Evolutionary conservation across 2,797 vertebrate species (phyloP).

Genomic region (Paedocypris micromegethes): DNA sequence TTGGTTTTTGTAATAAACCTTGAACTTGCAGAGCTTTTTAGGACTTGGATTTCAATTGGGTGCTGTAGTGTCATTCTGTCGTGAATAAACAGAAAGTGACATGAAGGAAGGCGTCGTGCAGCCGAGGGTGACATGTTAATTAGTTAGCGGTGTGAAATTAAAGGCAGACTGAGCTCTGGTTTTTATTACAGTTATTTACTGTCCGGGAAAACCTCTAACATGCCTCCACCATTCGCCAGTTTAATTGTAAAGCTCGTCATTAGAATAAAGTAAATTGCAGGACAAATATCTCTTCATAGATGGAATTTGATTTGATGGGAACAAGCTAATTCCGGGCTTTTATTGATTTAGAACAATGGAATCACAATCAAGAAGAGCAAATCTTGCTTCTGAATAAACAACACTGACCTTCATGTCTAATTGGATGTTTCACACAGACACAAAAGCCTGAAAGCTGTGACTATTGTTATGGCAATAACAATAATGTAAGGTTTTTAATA

Average conservation of each 20-base stretch:
- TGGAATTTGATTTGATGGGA: no score
- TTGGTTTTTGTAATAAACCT: no score
- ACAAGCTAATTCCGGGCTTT: no score
- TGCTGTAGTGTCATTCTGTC: neutral
- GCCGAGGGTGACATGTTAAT: slow-evolving; percentile 65
- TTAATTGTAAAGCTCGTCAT: slow-evolving; percentile 48
- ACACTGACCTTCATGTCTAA: no score
- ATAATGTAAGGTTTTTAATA: no score
- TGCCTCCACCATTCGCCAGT: slow-evolving; percentile 60
- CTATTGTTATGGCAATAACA: no score
- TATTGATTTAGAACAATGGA: no score
- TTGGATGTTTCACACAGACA: no score
- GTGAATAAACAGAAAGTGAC: slow-evolving; percentile 27
- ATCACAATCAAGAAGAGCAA: no score
- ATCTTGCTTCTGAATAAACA: no score
- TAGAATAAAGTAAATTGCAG: slow-evolving; percentile 11
- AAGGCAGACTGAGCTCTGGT: slow-evolving; percentile 61
- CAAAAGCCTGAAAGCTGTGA: no score
- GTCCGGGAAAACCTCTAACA: slow-evolving; percentile 66
- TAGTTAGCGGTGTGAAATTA: slow-evolving; percentile 74
- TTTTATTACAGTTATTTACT: slow-evolving; percentile 77
- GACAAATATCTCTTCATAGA: slow-evolving; percentile 55
- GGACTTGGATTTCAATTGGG: neutral
- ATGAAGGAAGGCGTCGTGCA: slow-evolving; percentile 28
- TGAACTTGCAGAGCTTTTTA: no score